Base-by-base conservation (phyloP, 1,140 invertebrate genomes). In the Tetranychus urticae region DNA sequence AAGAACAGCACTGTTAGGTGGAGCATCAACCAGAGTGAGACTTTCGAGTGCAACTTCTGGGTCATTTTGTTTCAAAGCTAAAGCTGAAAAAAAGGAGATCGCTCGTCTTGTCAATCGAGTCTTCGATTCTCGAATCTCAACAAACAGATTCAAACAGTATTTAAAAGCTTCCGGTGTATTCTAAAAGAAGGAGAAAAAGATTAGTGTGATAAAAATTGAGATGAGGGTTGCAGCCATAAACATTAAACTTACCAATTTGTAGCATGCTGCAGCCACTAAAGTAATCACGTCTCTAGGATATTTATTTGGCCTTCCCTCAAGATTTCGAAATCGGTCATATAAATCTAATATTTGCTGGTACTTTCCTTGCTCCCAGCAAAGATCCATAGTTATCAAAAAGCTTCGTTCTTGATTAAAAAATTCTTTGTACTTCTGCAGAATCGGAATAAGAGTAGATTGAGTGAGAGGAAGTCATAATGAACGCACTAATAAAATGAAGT, bases 381-480 rank as follows among this genome's bases (percentile, higher is more conserved):
- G 69, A 71, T 85, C 80, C 69, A 86, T 69, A 5, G 86, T 66
- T 57, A 88, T 75, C 65, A 83, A 79, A 67, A 79, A 81, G 10
- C 76, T 73, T 2, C 78, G 75, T 1, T 82, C 66, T 69, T 88
- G 85, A 70, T 84, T 78, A 71, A 86, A 88, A 66, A 79, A 73
- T 4, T 75, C 76, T 8, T 72, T 68, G 12, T 83, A 72, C 45
- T 76, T 77, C 80, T 82, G 69, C 63, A 79, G 2, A 52, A 1
- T 47, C 12, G 23, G 0, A 54, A 59, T 6, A 54, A 60, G 12
- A 46, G 0, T n/a, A 37, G 39, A 56, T n/a, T 47, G 46, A 8
- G 23, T 23, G 0, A 23, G 23, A 23, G 23, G 23, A 23, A 23
- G 0, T 23, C 23, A 23, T 23, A 23, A 23, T 23, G 23, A 23